Conservation (phyloP, 2,797 vertebrate species). For the Danio kyathit region DNA sequence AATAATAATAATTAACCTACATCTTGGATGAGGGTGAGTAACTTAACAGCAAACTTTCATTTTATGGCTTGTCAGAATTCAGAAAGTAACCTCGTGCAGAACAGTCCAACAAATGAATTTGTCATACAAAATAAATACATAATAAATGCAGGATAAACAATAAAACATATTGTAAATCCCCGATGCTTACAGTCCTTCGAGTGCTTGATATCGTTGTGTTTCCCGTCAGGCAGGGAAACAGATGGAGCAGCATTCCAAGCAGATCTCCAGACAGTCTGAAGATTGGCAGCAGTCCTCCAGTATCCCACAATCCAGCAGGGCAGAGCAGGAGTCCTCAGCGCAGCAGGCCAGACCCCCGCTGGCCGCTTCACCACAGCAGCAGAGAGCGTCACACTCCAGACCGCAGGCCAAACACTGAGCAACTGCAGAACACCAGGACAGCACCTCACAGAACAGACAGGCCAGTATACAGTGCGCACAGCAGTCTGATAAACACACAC, state of each 20-base stretch:
- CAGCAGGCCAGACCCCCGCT: conserved; percentile 66
- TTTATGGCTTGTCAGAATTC: neutral
- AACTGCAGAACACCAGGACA: conserved; percentile 78
- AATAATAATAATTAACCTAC: too few relatives aligned
- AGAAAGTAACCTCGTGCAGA: neutral
- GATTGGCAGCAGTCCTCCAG: conserved; percentile 83
- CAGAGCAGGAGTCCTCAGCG: conserved; percentile 72
- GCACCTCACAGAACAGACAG: conserved; percentile 84
- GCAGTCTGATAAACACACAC: conserved; percentile 72
- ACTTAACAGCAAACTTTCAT: too few relatives aligned
- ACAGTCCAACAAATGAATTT: conserved; percentile 2
- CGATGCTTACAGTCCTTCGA: conserved; percentile 6
- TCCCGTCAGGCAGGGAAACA: conserved; percentile 80
- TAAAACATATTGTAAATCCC: conserved; percentile 1
- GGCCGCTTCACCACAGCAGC: conserved; percentile 73
- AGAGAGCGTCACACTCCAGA: conserved; percentile 68
- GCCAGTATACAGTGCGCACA: conserved; percentile 83
- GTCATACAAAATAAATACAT: conserved; percentile 37
- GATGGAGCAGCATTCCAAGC: conserved; percentile 85
- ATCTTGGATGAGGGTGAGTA: too few relatives aligned
- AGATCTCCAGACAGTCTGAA: conserved; percentile 83
- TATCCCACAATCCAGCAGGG: conserved; percentile 78
- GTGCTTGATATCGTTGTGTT: conserved; percentile 10
- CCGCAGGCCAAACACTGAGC: conserved; percentile 76
- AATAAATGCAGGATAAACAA: conserved; percentile 20